Evolutionary conservation across 2,888 invertebrate species (phyloP), one percentile per base, ranked within the genome.

Genomic region (Cosmopolites sordidus): DNA sequence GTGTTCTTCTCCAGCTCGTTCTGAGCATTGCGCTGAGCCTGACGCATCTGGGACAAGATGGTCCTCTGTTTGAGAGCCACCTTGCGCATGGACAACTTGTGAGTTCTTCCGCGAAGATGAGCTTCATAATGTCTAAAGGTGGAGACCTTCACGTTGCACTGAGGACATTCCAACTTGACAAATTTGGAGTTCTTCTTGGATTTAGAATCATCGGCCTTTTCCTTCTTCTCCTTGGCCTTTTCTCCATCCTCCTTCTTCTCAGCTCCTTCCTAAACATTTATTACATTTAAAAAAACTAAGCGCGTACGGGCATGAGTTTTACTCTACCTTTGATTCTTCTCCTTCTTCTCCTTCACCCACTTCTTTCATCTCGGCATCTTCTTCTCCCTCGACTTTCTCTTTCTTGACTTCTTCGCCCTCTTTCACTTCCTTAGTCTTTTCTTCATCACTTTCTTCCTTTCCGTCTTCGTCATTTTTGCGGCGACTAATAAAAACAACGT

Each of bases 11-110:
- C 91, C 52, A 90, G 78, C 62, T 86, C 84, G 46, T 87, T 83
- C 73, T 91, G 91, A 3, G 87, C 85, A 49, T 84, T 84, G 51
- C 92, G 82, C 71, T 92, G 91, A 1, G 86, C 81, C 56, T 85
- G 80, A 51, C 92, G 83, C 86, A 92, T 87, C 63, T 86, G 83
- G 56, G 85, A 49, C 18, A 61, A 47, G 30, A 62, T 62, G 4
- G 55, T 39, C 69, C 87, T 86, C 70, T 88, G 87, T 8, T 84
- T 84, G 46, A 85, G 77, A 12, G 89, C 86, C 62, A 89, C 83
- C 40, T 79, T 81, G 48, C 84, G 79, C 86, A 91, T 86, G 0
- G 86, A 83, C 16, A 82, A 77, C 64, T 84, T 82, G 70, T 91
- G 91, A 58, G 79, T 80, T 48, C 82, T 79, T 40, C 86, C 83